phyloP scores from a whole-genome alignment of 2,888 invertebrate species.

The Saturnia japonica region DNA sequence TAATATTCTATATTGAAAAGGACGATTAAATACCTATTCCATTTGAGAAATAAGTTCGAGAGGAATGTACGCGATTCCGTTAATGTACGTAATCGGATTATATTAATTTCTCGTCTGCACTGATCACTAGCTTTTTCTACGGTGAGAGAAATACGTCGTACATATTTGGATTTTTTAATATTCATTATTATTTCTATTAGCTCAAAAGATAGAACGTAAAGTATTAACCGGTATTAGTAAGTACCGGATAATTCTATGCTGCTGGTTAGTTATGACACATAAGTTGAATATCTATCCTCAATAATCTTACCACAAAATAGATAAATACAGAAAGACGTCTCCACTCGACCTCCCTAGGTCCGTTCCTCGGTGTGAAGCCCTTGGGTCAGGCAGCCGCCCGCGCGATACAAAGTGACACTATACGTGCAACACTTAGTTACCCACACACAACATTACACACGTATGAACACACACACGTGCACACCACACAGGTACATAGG shows the following conservation, averaged over 20 bases:
- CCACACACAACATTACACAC: too few species aligned
- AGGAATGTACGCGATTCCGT: conserved; percentile 4
- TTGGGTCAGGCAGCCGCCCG: too few species aligned
- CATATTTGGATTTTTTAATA: neutral
- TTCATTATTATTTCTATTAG: neutral
- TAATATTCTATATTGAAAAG: neutral
- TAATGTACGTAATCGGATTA: conserved; percentile 13
- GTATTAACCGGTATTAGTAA: too few species aligned
- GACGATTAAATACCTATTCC: conserved; percentile 1
- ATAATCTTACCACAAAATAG: neutral
- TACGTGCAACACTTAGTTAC: too few species aligned
- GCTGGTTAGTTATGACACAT: neutral
- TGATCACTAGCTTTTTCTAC: neutral
- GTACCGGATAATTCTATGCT: neutral
- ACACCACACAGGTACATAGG: too few species aligned
- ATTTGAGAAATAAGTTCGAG: conserved; percentile 5
- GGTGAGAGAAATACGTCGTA: neutral
- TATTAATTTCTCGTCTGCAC: neutral
- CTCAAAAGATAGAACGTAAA: neutral
- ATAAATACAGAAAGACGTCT: too few species aligned
- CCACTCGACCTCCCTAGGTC: too few species aligned
- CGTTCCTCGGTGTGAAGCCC: too few species aligned
- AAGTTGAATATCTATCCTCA: neutral
- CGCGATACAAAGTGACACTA: too few species aligned
- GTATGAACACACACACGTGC: too few species aligned